Base-by-base conservation (phyloP, 2,888 invertebrate genomes). In the Drosophila anomalata region DNA sequence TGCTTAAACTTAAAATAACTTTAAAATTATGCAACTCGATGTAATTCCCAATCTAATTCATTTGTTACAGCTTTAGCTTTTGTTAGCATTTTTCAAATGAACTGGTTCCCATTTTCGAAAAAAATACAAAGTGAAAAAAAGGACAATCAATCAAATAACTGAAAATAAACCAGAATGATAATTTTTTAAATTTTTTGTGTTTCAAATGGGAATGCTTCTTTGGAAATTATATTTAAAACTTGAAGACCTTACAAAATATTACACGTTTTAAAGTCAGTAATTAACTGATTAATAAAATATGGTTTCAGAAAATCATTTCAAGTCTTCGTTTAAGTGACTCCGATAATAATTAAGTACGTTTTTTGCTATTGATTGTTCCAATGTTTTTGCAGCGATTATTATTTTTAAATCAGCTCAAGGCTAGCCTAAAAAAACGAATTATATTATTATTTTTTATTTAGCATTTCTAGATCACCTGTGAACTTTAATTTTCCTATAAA, bases 1-100 rank as follows among this genome's bases (percentile, higher is more conserved):
- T 85, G 58, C 84, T 82, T 82, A 67, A 87, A 75, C 44, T 31
- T 66, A 67, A 44, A 22, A 67, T 65, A 67, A 51, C 46, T 46
- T 8, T 51, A 50, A 22, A 44, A 17, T 14, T 58, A 69, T 46
- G 26, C 17, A 22, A 29, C 8, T 17, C 12, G 42, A 67, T 42
- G 36, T 20, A 68, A 68, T 69, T 57, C n/a, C 26, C 70, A 54
- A 68, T 56, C 56, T 66, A 29, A 68, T 41, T 41, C 24, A 53
- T 26, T 53, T 53, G 60, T 71, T 62, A 67, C 56, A 52, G 44
- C 46, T 53, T 44, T 76, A 66, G 53, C 52, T 73, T 60, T 55
- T 63, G 68, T 65, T 65, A 68, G 39, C 58, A 51, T 52, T 41
- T 14, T 39, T 53, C 26, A 63, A 63, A 17, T 58, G 24, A 62